A percentile compares a stretch with the other conserved stretches of the same genome.
phyloP scores from a whole-genome alignment of 2,888 invertebrate species.

The Ochlodes sylvanus region DNA sequence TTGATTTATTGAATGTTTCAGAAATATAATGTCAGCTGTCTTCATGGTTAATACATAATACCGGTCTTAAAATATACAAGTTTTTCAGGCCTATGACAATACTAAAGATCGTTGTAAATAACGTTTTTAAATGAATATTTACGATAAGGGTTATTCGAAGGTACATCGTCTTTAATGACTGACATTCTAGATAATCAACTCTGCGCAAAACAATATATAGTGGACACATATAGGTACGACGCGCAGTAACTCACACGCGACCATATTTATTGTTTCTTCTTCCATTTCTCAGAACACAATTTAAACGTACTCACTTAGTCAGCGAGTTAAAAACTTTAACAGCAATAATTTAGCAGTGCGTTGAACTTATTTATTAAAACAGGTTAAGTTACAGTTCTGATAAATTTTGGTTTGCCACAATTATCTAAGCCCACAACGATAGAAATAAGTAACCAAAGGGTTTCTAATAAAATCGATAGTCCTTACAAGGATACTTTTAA shows the following conservation, averaged over 20 bases:
- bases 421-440: too few species aligned
- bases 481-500: too few species aligned
- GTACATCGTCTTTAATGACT: slow-evolving; percentile 31
- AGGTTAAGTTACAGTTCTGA: slow-evolving; percentile 5
- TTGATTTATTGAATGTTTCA: too few species aligned
- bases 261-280: slow-evolving; percentile 40
- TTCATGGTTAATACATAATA: too few species aligned
- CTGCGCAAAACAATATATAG: slow-evolving; percentile 29
- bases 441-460: too few species aligned
- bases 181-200: slow-evolving; percentile 37
- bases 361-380: slow-evolving; percentile 47
- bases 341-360: slow-evolving; percentile 49
- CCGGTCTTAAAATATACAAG: too few species aligned
- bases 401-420: background rate
- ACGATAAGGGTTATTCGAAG: slow-evolving; percentile 21
- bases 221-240: slow-evolving; percentile 29
- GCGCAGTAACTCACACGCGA: slow-evolving; percentile 35
- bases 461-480: too few species aligned
- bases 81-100: background rate
- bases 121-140: slow-evolving; percentile 27
- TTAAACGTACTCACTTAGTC: slow-evolving; percentile 42
- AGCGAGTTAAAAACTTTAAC: slow-evolving; percentile 46
- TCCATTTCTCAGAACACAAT: slow-evolving; percentile 44
- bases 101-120: slow-evolving; percentile 25
- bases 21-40: too few species aligned